Conservation (phyloP, 1,140 invertebrate species). For the Halyomorpha halys region DNA sequence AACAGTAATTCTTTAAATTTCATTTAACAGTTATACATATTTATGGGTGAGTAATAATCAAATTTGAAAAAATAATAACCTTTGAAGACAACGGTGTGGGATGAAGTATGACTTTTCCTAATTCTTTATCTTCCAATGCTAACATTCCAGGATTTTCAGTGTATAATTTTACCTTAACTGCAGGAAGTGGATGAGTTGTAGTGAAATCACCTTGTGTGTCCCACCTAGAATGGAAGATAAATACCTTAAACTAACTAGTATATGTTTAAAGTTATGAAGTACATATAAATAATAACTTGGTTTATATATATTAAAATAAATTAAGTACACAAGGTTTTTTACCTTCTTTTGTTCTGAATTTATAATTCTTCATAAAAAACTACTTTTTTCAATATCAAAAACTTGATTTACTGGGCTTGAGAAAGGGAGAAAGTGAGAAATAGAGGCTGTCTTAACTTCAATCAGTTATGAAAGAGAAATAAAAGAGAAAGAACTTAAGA, state of each 20-base stretch:
- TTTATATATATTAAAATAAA: background rate
- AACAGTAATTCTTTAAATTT: no score
- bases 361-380: no score
- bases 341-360: no score
- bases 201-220: slow-evolving; percentile 97
- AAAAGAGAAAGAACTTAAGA: no score
- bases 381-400: no score
- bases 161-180: slow-evolving; percentile 94
- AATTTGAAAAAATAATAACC: slow-evolving; percentile 38
- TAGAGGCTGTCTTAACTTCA: no score
- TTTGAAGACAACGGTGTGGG: slow-evolving; percentile 87
- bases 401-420: no score
- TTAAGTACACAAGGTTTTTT: background rate
- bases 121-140: slow-evolving; percentile 95
- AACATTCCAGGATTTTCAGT: slow-evolving; percentile 96
- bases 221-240: slow-evolving; percentile 54
- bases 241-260: background rate
- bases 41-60: background rate
- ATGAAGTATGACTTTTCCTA: slow-evolving; percentile 85
- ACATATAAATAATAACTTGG: background rate
- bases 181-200: slow-evolving; percentile 90
- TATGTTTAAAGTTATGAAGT: background rate
- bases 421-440: no score
- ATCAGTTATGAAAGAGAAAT: no score
- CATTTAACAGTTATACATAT: no score